Percentiles rank a stretch among this genome's conserved stretches.
phyloP scores from a whole-genome alignment of 2,888 invertebrate genomes.

The Pomacea canaliculata region DNA sequence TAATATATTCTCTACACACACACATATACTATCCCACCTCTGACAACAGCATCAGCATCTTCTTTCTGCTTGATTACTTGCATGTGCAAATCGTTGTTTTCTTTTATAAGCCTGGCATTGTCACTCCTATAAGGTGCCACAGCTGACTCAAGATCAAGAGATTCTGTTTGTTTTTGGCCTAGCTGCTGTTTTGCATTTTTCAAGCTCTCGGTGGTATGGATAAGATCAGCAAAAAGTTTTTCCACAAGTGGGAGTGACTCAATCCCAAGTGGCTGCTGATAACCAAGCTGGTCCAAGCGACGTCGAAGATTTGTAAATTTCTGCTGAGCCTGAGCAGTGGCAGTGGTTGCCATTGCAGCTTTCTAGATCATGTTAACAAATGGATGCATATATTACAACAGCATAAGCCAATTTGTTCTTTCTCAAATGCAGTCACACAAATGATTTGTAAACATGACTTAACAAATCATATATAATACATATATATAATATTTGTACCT shows the following conservation, averaged over 20 bases:
- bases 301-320: constrained; percentile 74
- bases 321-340: constrained; percentile 63
- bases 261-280: constrained; percentile 79
- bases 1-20: too few species aligned
- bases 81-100: constrained; percentile 69
- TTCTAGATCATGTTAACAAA: neutral
- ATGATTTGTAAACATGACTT: too few species aligned
- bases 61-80: constrained; percentile 66
- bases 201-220: constrained; percentile 88
- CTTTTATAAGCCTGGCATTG: constrained; percentile 69
- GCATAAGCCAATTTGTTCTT: neutral
- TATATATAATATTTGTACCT: too few species aligned
- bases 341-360: constrained; percentile 29
- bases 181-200: constrained; percentile 81
- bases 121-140: constrained; percentile 69
- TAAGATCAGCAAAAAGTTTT: constrained; percentile 83
- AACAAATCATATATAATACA: too few species aligned
- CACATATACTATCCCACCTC: constrained; percentile 49
- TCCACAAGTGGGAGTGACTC: constrained; percentile 86
- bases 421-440: too few species aligned
- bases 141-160: constrained; percentile 48
- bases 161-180: constrained; percentile 47
- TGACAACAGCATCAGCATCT: constrained; percentile 56
- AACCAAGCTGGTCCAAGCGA: constrained; percentile 86
- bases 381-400: neutral